These are phyloP conservation scores for Triplophysa tibetana DNA, from an alignment of 2,113 vertebrate genomes.

Conservation along the genomic window DNA sequence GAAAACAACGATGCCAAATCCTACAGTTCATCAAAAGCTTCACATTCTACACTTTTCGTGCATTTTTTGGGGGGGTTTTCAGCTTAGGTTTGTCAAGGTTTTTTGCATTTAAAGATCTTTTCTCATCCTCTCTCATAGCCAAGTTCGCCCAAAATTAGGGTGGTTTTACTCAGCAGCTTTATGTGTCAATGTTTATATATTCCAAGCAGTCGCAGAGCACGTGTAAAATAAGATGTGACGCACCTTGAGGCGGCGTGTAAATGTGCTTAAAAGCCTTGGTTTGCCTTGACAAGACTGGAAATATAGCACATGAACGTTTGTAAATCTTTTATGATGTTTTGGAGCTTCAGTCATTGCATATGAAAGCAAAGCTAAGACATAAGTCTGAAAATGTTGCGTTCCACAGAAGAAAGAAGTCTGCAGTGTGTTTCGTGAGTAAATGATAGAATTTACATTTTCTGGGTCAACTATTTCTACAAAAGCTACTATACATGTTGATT, in stretches of 20 bases:
- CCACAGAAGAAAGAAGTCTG: not conserved
- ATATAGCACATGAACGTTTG: not conserved
- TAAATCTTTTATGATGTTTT: no score
- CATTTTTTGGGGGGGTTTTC: not conserved
- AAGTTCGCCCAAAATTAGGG: no score
- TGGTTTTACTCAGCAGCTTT: no score
- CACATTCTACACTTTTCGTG: not conserved
- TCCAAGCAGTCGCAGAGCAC: no score
- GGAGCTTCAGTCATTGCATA: no score
- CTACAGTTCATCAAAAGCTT: not conserved
- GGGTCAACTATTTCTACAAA: not conserved
- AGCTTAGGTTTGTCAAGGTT: no score
- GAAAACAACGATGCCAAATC: constrained; percentile 10
- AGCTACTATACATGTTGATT: not conserved
- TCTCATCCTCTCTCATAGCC: no score
- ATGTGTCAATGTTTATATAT: no score
- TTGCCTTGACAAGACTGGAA: not conserved
- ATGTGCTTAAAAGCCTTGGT: not conserved
- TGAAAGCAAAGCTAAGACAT: no score
- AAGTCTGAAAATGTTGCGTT: not conserved
- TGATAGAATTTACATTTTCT: not conserved
- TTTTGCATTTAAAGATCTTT: no score
- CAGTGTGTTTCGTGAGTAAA: not conserved
- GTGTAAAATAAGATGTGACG: no score
- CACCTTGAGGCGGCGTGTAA: no score